Percentiles rank a stretch among this genome's conserved stretches.
Conservation (phyloP, 92 coral and sea anemone species). For the Phenganax marumi region DNA sequence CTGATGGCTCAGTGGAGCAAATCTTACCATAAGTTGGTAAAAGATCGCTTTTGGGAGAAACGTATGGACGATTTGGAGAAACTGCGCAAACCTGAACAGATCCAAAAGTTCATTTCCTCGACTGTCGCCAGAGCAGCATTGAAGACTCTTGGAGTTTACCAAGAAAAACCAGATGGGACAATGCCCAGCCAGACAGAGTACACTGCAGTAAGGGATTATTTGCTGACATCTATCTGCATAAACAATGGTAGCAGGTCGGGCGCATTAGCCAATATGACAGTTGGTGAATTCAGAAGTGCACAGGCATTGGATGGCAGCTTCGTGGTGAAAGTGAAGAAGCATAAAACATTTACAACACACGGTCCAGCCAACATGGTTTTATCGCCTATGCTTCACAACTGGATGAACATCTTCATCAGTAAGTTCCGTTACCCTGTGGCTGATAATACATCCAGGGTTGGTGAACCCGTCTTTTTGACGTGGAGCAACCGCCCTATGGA, state of each 20-base stretch:
- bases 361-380: constrained; percentile 50
- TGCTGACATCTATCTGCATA: constrained; percentile 39
- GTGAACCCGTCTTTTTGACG: background rate
- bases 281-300: constrained; percentile 54
- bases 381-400: constrained; percentile 22
- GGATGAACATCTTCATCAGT: background rate
- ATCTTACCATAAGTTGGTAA: no score
- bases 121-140: no score
- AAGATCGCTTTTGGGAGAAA: no score
- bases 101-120: no score
- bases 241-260: constrained; percentile 41
- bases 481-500: background rate
- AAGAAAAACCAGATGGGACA: no score
- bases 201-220: constrained; percentile 35
- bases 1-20: no score
- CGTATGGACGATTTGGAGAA: no score
- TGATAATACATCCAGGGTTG: background rate
- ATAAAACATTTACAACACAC: constrained; percentile 46
- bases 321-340: constrained; percentile 51
- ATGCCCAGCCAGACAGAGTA: no score
- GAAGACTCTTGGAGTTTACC: no score
- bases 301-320: constrained; percentile 32
- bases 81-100: no score
- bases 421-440: background rate
- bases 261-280: constrained; percentile 52